Evolutionary conservation across 2,797 vertebrate species (phyloP).

Genomic region (Margarornis squamiger): DNA sequence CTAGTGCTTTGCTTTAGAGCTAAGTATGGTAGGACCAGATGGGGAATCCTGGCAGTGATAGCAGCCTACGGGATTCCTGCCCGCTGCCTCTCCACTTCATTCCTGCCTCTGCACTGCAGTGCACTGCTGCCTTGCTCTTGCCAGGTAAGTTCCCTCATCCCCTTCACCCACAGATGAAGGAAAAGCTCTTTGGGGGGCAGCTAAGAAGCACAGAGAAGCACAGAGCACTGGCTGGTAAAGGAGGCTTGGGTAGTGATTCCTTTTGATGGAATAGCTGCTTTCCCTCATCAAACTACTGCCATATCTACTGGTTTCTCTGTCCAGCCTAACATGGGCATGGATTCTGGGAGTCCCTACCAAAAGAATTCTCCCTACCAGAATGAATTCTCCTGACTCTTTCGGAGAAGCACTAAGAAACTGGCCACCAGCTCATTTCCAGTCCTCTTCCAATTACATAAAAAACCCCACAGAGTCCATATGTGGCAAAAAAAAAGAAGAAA

Average conservation of each 20-base stretch:
- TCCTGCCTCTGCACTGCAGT: conserved; percentile 8
- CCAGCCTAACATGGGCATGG: accelerated
- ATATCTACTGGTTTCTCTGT: not conserved
- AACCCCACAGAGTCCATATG: not conserved
- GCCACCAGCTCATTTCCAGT: conserved; percentile 11
- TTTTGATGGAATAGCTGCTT: not conserved
- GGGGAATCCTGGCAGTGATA: not conserved
- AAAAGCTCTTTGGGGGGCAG: not conserved
- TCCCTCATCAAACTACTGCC: not conserved
- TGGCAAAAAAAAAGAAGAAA: not conserved
- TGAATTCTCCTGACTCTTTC: not conserved
- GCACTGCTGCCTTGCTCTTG: not conserved
- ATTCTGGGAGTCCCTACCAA: not conserved
- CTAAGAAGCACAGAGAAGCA: not conserved
- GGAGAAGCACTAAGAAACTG: not conserved
- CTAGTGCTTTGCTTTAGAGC: not conserved
- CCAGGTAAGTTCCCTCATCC: not conserved
- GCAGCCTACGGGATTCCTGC: not conserved
- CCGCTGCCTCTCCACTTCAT: not conserved
- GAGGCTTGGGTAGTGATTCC: not conserved
- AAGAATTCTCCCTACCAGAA: not conserved
- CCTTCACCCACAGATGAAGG: not conserved
- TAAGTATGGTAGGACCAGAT: not conserved
- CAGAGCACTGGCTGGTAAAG: not conserved
- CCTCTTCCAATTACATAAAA: conserved; percentile 16